phyloP scores from a whole-genome alignment of 2,113 vertebrate genomes.

The Prietella phreatophila region DNA sequence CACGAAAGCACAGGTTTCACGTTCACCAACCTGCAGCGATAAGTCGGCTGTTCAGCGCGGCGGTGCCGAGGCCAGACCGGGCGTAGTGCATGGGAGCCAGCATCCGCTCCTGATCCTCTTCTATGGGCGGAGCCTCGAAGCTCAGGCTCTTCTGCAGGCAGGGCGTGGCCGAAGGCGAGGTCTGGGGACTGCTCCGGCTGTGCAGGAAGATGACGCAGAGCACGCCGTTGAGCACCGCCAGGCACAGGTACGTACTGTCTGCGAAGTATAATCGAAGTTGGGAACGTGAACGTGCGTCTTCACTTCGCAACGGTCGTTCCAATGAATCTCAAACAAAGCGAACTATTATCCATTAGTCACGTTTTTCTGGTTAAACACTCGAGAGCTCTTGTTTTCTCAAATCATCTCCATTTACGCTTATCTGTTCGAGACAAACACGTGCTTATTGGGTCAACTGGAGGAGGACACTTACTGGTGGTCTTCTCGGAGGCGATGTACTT shows the following conservation, averaged over 20 bases:
- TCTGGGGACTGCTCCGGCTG: slow-evolving; percentile 92
- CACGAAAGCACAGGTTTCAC: too few species aligned
- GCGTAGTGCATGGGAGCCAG: slow-evolving; percentile 96
- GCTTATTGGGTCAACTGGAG: background rate
- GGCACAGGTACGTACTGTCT: slow-evolving; percentile 94
- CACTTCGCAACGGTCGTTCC: background rate
- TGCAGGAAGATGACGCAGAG: slow-evolving; percentile 96
- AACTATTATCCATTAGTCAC: background rate
- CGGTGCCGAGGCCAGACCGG: slow-evolving; percentile 90
- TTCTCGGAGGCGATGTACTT: slow-evolving; percentile 98
- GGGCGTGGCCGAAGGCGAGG: slow-evolving; percentile 89
- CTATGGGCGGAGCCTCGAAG: slow-evolving; percentile 85
- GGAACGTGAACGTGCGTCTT: background rate
- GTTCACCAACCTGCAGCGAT: slow-evolving; percentile 85
- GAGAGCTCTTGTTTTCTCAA: background rate
- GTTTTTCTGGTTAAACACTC: background rate
- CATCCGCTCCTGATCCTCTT: slow-evolving; percentile 79
- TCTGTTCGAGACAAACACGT: background rate
- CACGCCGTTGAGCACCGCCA: slow-evolving; percentile 91
- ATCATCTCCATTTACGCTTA: background rate
- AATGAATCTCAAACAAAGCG: background rate
- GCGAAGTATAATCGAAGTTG: slow-evolving; percentile 35
- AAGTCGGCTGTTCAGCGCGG: slow-evolving; percentile 80
- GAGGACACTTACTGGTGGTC: slow-evolving; percentile 86
- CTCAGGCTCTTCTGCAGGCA: slow-evolving; percentile 93